A percentile compares a stretch with the other conserved stretches of the same genome.
Evolutionary conservation across 2,888 invertebrate genomes (phyloP).

Genomic region (Coenonympha glycerion): DNA sequence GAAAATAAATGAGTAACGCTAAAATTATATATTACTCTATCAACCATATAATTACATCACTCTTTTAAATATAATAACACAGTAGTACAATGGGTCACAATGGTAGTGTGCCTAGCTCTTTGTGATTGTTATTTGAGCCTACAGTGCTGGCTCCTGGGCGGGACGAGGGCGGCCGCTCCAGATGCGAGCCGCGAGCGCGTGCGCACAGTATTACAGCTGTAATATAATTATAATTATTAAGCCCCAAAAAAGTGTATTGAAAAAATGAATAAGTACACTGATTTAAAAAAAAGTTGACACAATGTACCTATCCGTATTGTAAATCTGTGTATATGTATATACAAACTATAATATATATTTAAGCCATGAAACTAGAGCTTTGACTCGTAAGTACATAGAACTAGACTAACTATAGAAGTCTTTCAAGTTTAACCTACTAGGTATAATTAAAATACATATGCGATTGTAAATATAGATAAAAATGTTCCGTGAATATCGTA

Average conservation of each 20-base stretch:
- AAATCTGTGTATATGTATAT: too few species aligned
- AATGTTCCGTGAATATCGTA: too few species aligned
- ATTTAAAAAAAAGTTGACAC: too few species aligned
- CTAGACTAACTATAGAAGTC: too few species aligned
- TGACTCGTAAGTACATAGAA: too few species aligned
- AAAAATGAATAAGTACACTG: neutral
- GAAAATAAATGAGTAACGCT: neutral
- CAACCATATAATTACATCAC: constrained; percentile 19
- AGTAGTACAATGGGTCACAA: constrained; percentile 35
- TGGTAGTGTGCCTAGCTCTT: constrained; percentile 26
- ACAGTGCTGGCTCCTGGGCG: constrained; percentile 50
- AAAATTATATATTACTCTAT: constrained; percentile 4
- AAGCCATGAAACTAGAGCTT: too few species aligned
- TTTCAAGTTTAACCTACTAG: neutral
- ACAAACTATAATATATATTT: too few species aligned
- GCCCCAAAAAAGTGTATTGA: constrained; percentile 1
- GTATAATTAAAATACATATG: neutral
- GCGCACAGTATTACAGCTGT: constrained; percentile 4
- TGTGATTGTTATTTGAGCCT: constrained; percentile 36
- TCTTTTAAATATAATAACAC: constrained; percentile 23
- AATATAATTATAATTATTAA: constrained; percentile 18
- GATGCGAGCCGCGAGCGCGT: constrained; percentile 58
- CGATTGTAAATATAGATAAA: too few species aligned
- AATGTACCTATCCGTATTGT: too few species aligned
- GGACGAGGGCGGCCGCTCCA: constrained; percentile 45